A percentile compares a stretch with the other conserved stretches of the same genome.
phyloP scores from a whole-genome alignment of 2,888 invertebrate genomes.

The Drosophila villosipedis region DNA sequence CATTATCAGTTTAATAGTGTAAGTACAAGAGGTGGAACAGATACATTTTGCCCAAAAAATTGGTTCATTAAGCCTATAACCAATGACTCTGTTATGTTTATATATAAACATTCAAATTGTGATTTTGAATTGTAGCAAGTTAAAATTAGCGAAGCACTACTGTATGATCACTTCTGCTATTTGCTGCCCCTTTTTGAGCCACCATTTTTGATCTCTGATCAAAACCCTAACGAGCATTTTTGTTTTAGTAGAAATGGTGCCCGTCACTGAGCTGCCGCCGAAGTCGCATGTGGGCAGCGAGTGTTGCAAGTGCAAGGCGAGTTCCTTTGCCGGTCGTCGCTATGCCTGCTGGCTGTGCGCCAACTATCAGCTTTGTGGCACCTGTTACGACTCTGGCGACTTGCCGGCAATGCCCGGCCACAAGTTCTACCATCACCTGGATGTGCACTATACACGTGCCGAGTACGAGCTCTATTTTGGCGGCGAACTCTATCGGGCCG shows the following conservation, averaged over 20 bases:
- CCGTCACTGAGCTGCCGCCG: slow-evolving; percentile 1
- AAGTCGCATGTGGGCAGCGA: slow-evolving; percentile 50
- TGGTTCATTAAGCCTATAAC: too few relatives aligned
- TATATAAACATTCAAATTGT: too few relatives aligned
- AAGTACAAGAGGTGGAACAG: too few relatives aligned
- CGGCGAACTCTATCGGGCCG: slow-evolving; percentile 29
- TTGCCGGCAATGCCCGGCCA: slow-evolving; percentile 30
- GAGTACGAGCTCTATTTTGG: slow-evolving; percentile 52
- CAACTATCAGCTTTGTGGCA: slow-evolving; percentile 53
- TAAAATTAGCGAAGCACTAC: neutral
- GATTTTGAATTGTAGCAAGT: too few relatives aligned
- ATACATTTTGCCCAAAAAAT: neutral
- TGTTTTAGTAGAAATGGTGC: slow-evolving; percentile 14
- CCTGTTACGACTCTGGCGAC: slow-evolving; percentile 37
- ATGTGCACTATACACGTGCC: slow-evolving; percentile 43
- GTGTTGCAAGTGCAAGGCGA: slow-evolving; percentile 39
- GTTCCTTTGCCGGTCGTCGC: slow-evolving; percentile 50
- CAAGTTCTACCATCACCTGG: slow-evolving; percentile 54
- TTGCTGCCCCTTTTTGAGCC: slow-evolving; percentile 2
- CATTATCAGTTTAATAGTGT: neutral
- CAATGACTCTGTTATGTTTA: neutral
- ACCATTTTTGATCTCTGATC: neutral
- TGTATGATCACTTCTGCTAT: neutral
- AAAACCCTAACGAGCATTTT: neutral
- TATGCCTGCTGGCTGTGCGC: slow-evolving; percentile 53